Conservation (phyloP, 1,140 invertebrate genomes). For the Phenacoccus solenopsis region DNA sequence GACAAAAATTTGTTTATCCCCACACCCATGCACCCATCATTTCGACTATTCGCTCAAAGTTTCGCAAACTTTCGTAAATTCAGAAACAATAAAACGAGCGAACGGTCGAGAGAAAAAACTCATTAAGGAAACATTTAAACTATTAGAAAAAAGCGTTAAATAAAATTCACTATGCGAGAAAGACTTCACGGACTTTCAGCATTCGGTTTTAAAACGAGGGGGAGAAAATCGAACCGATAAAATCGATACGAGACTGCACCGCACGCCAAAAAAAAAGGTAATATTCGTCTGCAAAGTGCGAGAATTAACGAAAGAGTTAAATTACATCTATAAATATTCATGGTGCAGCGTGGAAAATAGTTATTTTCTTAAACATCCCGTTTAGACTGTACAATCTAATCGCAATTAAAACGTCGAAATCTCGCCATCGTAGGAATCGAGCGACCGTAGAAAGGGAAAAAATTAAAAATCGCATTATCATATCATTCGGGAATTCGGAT, state of each 20-base stretch:
- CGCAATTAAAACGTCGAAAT: neutral
- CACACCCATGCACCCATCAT: too few species aligned
- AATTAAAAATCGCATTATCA: constrained; percentile 3
- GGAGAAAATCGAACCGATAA: neutral
- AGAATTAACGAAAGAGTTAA: neutral
- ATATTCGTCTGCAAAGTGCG: neutral
- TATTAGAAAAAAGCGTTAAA: too few species aligned
- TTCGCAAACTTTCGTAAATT: too few species aligned
- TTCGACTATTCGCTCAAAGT: too few species aligned
- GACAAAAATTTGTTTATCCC: too few species aligned
- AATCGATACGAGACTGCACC: neutral
- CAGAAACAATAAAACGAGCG: too few species aligned
- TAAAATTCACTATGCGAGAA: too few species aligned
- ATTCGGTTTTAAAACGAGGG: neutral
- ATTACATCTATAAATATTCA: neutral
- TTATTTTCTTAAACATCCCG: neutral
- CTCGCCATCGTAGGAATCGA: neutral
- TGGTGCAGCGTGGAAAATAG: neutral
- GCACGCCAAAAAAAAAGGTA: neutral
- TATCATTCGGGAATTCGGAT: neutral
- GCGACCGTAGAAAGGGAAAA: neutral
- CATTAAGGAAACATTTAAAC: too few species aligned
- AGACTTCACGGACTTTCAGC: neutral
- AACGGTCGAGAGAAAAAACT: too few species aligned
- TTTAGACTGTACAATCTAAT: too few species aligned